Evolutionary conservation across 2,113 vertebrate species (phyloP), one percentile per base, ranked within the genome.

Genomic region (Tragelaphus strepsiceros): DNA sequence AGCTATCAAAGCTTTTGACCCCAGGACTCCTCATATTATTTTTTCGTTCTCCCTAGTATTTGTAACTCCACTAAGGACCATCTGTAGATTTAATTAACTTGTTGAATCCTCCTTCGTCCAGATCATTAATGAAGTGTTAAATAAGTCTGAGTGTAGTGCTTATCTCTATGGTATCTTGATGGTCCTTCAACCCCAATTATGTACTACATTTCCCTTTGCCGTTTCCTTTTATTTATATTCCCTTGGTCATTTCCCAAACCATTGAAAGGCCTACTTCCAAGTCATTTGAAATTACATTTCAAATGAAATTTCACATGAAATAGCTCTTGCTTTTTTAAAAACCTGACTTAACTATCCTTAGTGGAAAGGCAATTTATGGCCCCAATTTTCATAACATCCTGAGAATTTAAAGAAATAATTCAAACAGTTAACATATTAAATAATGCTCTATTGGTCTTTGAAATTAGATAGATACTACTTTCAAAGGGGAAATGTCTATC

Each of bases 51-150:
- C 91, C 26, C 39, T 97, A 78, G 82, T 97, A 96, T 97, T 91
- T 97, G 80, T 88, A 96, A 97, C 80, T 97, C 84, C 93, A 90
- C 87, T 28, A 93, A 97, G 89, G 86, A 71, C 46, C 93, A 96
- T 96, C 86, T 97, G 95, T 61, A 82, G 93, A 97, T 96, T 97
- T 98, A 97, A 98, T 98, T 98, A 98, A 97, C 83, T 97, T 97
- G 91, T 97, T 92, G 74, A 88, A 92, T 90, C 13, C 62, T 85
- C 82, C 46, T 94, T 61, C 96, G 92, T 96, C 26, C 82, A 91
- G 86, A 94, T 91, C 83, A 97, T 97, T 98, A 97, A 96, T 97
- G 95, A 97, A 97, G 71, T 96, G 58, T 97, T 97, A 97, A 96
- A 85, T 93, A 98, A 97, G 83, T 62, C 49, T 97, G 86, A 96